Evolutionary conservation across 1,140 invertebrate species (phyloP).

Genomic region (Lucilia cuprina): DNA sequence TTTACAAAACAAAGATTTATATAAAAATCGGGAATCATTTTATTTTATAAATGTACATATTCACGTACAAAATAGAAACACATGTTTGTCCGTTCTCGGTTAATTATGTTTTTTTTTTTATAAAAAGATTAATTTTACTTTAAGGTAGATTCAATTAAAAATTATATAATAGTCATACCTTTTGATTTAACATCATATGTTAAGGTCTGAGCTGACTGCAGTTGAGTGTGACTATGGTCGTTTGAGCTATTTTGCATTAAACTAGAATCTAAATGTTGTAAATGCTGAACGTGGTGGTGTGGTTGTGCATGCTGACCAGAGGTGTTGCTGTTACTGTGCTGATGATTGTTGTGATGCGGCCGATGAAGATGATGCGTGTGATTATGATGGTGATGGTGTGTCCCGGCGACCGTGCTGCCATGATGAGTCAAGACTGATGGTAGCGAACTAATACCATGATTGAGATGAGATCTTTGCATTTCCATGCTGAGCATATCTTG

Average conservation of each 20-base stretch:
- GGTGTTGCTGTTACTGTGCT: conserved; percentile 32
- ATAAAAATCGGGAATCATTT: too few relatives aligned
- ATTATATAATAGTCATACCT: conserved; percentile 41
- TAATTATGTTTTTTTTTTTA: too few relatives aligned
- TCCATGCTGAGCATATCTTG: conserved; percentile 58
- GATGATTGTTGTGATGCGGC: conserved; percentile 35
- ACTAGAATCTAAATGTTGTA: not conserved
- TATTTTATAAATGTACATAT: too few relatives aligned
- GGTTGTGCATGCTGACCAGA: conserved; percentile 42
- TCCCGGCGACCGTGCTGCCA: not conserved
- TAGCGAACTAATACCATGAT: conserved; percentile 48
- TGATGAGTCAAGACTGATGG: conserved; percentile 42
- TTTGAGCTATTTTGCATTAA: conserved; percentile 34
- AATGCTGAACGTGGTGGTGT: conserved; percentile 38
- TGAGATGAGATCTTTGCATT: conserved; percentile 52
- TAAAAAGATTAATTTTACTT: too few relatives aligned
- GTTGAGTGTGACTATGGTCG: conserved; percentile 43
- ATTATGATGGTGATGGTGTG: conserved; percentile 22
- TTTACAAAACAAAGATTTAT: too few relatives aligned
- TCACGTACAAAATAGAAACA: too few relatives aligned
- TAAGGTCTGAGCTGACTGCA: conserved; percentile 32
- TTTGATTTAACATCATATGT: conserved; percentile 51
- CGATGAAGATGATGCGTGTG: conserved; percentile 43
- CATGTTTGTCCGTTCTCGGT: too few relatives aligned
- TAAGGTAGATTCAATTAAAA: too few relatives aligned